phyloP scores from a whole-genome alignment of 2,888 invertebrate species.

The Drosophila eohydei region DNA sequence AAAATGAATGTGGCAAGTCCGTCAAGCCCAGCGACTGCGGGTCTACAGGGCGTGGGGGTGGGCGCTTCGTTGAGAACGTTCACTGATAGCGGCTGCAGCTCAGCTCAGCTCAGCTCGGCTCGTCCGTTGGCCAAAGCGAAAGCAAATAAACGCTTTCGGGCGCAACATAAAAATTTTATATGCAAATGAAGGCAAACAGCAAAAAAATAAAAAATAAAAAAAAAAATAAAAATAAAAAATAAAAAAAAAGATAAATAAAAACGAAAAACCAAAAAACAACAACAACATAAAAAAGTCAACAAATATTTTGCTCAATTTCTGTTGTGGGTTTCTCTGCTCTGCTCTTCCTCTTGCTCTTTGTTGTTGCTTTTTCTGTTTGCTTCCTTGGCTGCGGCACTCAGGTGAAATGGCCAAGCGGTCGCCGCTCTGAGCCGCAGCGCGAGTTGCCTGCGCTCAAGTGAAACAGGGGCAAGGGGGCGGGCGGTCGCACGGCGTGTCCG shows the following conservation, averaged over 20 bases:
- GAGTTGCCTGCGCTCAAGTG: no score
- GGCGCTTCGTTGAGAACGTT: background rate
- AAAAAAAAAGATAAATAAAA: slow-evolving; percentile 23
- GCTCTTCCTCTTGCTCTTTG: slow-evolving; percentile 8
- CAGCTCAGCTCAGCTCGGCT: slow-evolving; percentile 3
- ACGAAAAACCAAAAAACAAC: slow-evolving; percentile 8
- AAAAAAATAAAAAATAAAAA: slow-evolving; percentile 14
- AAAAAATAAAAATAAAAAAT: slow-evolving; percentile 16
- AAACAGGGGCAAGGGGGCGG: background rate
- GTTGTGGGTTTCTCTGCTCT: slow-evolving; percentile 10
- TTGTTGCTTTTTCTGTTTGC: slow-evolving; percentile 39
- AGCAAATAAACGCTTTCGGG: slow-evolving; percentile 78
- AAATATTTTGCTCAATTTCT: slow-evolving; percentile 59
- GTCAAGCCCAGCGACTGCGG: slow-evolving; percentile 38
- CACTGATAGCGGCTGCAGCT: slow-evolving; percentile 42
- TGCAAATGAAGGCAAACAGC: slow-evolving; percentile 77
- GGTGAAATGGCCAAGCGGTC: slow-evolving; percentile 36
- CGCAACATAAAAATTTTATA: slow-evolving; percentile 76
- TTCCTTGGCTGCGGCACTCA: slow-evolving; percentile 27
- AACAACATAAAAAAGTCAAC: slow-evolving; percentile 61
- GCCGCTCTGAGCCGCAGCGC: background rate
- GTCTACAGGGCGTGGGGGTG: background rate
- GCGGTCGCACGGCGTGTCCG: background rate
- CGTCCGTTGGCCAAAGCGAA: slow-evolving; percentile 35
- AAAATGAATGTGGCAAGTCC: slow-evolving; percentile 63